Evolutionary conservation across 1,140 invertebrate species (phyloP).

Genomic region (Brachionus paranguensis): DNA sequence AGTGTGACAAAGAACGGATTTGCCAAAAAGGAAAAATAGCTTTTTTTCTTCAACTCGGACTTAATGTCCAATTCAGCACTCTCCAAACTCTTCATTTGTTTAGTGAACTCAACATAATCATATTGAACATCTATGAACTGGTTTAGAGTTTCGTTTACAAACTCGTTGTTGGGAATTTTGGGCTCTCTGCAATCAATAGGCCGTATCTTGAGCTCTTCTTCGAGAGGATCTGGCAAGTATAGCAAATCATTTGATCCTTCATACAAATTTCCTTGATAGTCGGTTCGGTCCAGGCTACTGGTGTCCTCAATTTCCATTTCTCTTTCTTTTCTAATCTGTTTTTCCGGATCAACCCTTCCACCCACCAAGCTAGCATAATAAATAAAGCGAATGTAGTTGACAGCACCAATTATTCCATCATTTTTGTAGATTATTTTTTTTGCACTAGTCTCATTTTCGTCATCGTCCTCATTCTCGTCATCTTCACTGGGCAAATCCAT

Average conservation of each 20-base stretch:
- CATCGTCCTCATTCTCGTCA: constrained; percentile 74
- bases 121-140: constrained; percentile 84
- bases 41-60: neutral
- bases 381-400: constrained; percentile 64
- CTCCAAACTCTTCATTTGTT: constrained; percentile 10
- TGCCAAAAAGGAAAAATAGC: constrained; percentile 75
- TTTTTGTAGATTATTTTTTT: constrained; percentile 63
- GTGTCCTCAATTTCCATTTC: constrained; percentile 6
- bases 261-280: neutral
- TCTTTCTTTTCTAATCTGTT: constrained; percentile 23
- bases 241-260: constrained; percentile 32
- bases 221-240: constrained; percentile 54
- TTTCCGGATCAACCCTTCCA: constrained; percentile 55
- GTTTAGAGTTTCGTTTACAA: constrained; percentile 85
- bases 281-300: neutral
- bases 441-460: constrained; percentile 71
- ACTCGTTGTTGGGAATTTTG: constrained; percentile 74
- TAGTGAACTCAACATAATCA: constrained; percentile 62
- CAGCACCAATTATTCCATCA: constrained; percentile 62
- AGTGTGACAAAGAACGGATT: constrained; percentile 86
- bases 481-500: constrained; percentile 52
- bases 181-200: constrained; percentile 74
- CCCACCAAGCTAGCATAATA: constrained; percentile 83
- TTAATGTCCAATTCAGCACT: neutral
- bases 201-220: constrained; percentile 64